Evolutionary conservation across 2,113 vertebrate species (phyloP).

Genomic region (Dissostichus mawsoni): DNA sequence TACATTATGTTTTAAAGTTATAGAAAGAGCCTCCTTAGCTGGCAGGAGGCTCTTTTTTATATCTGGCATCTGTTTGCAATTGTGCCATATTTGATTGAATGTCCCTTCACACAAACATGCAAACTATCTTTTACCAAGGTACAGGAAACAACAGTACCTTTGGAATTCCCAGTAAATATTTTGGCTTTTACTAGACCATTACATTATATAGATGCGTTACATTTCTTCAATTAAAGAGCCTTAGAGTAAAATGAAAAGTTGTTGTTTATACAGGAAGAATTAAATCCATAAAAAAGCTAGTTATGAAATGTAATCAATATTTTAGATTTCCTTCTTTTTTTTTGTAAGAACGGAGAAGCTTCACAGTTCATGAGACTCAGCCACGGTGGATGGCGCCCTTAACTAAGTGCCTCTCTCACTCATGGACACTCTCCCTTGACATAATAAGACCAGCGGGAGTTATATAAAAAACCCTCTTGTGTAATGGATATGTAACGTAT

Average conservation of each 20-base stretch:
- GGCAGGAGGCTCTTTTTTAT: not conserved
- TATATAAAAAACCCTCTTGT: constrained; percentile 76
- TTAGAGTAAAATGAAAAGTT: not conserved
- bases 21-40: not conserved
- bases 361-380: not conserved
- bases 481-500: constrained; percentile 67
- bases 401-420: constrained; percentile 40
- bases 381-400: constrained; percentile 28
- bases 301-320: constrained; percentile 21
- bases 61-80: not conserved
- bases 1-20: too few relatives aligned
- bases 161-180: too few relatives aligned
- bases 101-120: too few relatives aligned
- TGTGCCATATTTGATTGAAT: too few relatives aligned
- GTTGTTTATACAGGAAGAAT: not conserved
- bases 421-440: constrained; percentile 64
- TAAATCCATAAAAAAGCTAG: not conserved
- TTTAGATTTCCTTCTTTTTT: not conserved
- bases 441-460: constrained; percentile 72
- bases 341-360: constrained; percentile 8
- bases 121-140: too few relatives aligned
- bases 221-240: too few relatives aligned
- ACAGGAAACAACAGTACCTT: too few relatives aligned
- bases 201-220: too few relatives aligned
- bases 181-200: too few relatives aligned